Base-by-base conservation (phyloP, 1,140 invertebrate species). In the Eueides isabella region DNA sequence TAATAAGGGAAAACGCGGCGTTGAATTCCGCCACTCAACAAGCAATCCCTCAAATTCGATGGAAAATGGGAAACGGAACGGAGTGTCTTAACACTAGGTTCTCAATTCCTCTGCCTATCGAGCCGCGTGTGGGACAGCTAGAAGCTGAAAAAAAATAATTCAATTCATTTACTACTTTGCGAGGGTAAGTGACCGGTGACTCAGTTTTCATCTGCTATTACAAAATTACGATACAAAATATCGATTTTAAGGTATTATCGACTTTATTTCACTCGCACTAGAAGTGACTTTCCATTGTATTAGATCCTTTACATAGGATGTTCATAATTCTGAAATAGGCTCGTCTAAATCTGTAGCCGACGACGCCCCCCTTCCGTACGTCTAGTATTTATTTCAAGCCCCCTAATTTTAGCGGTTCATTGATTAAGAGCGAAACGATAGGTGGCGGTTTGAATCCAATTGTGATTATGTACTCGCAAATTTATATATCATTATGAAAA, bases 131-230 rank as follows among this genome's bases (percentile, higher is more conserved):
- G n/a, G n/a, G n/a, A n/a, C n/a, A n/a, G n/a, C n/a, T n/a, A n/a
- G n/a, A n/a, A n/a, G n/a, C n/a, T n/a, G n/a, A n/a, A n/a, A n/a
- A n/a, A n/a, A n/a, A n/a, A n/a, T n/a, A 72, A 76, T 78, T 74
- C 67, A 81, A 82, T 83, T 72, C 79, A 83, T 79, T 81, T 80
- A 74, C 80, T 77, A 77, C 81, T 78, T 72, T 75, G 79, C 80
- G 74, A 83, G 83, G 85, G 85, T 87, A 87, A 87, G 80, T 81
- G 85, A 87, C 83, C 85, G 82, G 76, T 87, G 85, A 87, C 67
- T 87, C 85, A 87, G 71, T 71, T 70, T 68, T 71, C 61, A 65
- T 66, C 48, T 41, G 30, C 26, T n/a, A 44, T 38, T 41, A 31
- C 62, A 41, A 74, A 61, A 62, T 38, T 28, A 70, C 44, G 31